Base-by-base conservation (phyloP, 2,113 vertebrate genomes). In the Pseudorhombus dupliciocellatus region DNA sequence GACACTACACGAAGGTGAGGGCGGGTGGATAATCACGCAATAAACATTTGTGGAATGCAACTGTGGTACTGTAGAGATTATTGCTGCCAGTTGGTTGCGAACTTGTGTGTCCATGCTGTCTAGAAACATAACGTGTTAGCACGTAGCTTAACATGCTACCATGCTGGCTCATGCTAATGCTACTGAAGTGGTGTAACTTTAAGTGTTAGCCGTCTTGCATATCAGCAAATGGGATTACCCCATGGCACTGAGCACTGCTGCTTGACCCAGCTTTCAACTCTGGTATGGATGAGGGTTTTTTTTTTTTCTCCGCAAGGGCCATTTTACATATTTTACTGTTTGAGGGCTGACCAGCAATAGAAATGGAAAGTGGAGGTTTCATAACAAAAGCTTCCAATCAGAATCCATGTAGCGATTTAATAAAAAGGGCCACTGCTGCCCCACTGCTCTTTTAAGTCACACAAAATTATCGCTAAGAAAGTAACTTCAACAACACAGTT, bases 381-480 rank as follows among this genome's bases (percentile, higher is more conserved):
- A 60, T 52, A n/a, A 25, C 21, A 62, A 67, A 81, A 68, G 70
- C 67, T 28, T 85, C 46, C 56, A 62, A 85, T 85, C 62, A 55
- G 71, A 79, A 73, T 77, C 83, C 81, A 83, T 82, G 69, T 57
- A 69, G 48, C 63, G 26, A 34, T 81, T 72, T 69, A 82, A 81
- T 73, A 59, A 63, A 80, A 78, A 63, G 59, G 65, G 15, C 53
- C 52, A 26, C 55, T 64, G 34, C n/a, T 28, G 21, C 42, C 44
- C 10, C 7, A 31, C 57, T 63, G 60, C 61, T 30, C 48, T 46
- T 22, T 87, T 74, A n/a, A 72, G 69, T 70, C 70, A 76, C 70
- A 78, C 75, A 81, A 77, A 76, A 86, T 83, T 71, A 81, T 79
- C 40, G 80, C 85, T 83, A 86, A 76, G 64, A 81, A 80, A 80